Base-by-base conservation (phyloP, 2,888 invertebrate species). In the Lasioglossum marginatum region DNA sequence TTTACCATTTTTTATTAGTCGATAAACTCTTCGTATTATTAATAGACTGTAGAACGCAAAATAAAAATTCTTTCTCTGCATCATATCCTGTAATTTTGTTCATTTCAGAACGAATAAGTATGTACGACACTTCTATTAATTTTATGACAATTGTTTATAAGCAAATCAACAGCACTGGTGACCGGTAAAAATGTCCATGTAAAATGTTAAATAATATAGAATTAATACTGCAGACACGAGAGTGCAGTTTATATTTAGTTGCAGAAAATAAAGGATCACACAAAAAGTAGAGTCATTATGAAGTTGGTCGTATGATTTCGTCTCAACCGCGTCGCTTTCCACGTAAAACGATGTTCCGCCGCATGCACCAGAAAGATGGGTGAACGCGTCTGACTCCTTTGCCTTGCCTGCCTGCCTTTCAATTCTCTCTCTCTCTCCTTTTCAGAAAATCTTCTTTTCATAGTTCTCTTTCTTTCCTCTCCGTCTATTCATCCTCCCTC, bases 341-440 rank as follows among this genome's bases (percentile, higher is more conserved):
- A n/a, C 6, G 82, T 75, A 6, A 75, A 82, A 23, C 19, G n/a
- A 12, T 3, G 27, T 12, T 37, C 0, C 19, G 27, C 4, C n/a
- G 0, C 66, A 31, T 82, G 2, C 31, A 2, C 6, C 2, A 3
- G 27, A 19, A 60, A 14, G 82, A 83, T 83, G 83, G 83, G 83
- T 83, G 83, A 82, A n/a, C n/a, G n/a, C n/a, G n/a, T n/a, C n/a
- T n/a, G n/a, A n/a, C n/a, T n/a, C n/a, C n/a, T n/a, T n/a, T n/a
- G n/a, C n/a, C n/a, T n/a, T n/a, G n/a, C 52, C 83, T 19, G 4
- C 3, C 0, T 57, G n/a, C 12, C 43, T 63, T 45, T 23, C 43
- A 37, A 27, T n/a, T 43, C 48, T n/a, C n/a, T 66, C 48, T 34
- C 34, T 66, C 48, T 68, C 8, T 75, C 52, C 23, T 52, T 23